Percentiles rank a stretch among this genome's conserved stretches.
phyloP scores from a whole-genome alignment of 1,140 invertebrate genomes.

The Octopus bimaculoides region DNA sequence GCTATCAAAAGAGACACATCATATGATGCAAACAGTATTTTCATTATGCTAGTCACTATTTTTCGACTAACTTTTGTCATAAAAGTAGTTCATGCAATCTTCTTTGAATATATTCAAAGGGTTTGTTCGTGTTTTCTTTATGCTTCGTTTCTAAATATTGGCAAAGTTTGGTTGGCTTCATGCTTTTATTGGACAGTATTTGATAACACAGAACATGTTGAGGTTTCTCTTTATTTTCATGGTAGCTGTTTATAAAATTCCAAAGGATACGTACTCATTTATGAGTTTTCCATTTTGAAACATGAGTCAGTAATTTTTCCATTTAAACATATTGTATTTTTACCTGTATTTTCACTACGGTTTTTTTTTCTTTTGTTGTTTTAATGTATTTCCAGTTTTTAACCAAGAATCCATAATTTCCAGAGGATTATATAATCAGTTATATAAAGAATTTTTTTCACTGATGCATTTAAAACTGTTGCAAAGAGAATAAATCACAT shows the following conservation, averaged over 20 bases:
- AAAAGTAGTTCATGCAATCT: background rate
- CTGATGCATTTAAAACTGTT: too few species aligned
- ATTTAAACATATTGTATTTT: too few species aligned
- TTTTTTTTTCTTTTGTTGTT: too few species aligned
- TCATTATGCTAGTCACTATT: background rate
- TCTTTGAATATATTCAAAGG: background rate
- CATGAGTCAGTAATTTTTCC: too few species aligned
- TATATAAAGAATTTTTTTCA: too few species aligned
- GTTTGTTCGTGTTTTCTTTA: background rate
- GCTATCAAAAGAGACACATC: background rate
- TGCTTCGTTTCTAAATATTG: constrained; percentile 2
- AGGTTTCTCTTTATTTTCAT: background rate
- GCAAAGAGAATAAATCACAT: too few species aligned
- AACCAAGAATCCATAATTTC: too few species aligned
- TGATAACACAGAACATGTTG: background rate
- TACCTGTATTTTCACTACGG: too few species aligned
- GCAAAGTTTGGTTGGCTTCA: background rate
- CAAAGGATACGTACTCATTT: background rate
- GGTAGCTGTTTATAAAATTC: background rate
- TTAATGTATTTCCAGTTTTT: too few species aligned
- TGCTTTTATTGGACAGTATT: background rate
- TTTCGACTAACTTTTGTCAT: background rate
- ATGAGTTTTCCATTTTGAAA: too few species aligned
- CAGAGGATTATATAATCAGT: too few species aligned
- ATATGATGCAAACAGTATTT: background rate